Conservation (phyloP, 2,113 vertebrate species). For the Ovis aries region DNA sequence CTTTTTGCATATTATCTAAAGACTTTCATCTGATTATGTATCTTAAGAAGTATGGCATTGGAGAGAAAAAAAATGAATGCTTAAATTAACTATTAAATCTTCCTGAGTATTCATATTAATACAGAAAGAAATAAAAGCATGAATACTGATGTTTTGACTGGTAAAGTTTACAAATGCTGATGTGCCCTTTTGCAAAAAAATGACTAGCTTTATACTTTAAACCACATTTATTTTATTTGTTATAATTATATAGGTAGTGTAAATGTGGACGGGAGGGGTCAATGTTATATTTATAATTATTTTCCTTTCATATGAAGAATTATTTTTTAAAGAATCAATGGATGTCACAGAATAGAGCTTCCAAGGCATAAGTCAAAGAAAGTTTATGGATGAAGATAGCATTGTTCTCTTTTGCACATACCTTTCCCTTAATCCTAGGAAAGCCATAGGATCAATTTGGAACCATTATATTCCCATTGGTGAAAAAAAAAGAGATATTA, state of each 20-base stretch:
- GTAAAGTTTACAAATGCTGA: neutral
- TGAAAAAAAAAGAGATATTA: neutral
- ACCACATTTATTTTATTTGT: neutral
- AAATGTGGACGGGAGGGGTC: neutral
- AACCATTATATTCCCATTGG: neutral
- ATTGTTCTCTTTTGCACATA: neutral
- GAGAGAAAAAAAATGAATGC: neutral
- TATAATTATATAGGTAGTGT: neutral
- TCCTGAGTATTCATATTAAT: neutral
- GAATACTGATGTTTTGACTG: neutral
- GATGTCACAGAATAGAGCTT: neutral
- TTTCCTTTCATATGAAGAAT: neutral
- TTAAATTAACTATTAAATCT: neutral
- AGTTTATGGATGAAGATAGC: too few species aligned
- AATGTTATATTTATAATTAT: neutral
- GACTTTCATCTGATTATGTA: neutral
- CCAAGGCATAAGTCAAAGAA: neutral
- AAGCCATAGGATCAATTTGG: neutral
- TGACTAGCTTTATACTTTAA: neutral
- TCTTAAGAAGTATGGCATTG: neutral
- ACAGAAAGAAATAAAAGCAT: neutral
- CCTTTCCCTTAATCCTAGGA: neutral
- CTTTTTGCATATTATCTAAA: neutral
- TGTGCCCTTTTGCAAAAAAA: neutral
- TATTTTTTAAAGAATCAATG: neutral